Evolutionary conservation across 1,140 invertebrate genomes (phyloP), one percentile per base, ranked within the genome.

Genomic region (Drosophila pseudoobscura): DNA sequence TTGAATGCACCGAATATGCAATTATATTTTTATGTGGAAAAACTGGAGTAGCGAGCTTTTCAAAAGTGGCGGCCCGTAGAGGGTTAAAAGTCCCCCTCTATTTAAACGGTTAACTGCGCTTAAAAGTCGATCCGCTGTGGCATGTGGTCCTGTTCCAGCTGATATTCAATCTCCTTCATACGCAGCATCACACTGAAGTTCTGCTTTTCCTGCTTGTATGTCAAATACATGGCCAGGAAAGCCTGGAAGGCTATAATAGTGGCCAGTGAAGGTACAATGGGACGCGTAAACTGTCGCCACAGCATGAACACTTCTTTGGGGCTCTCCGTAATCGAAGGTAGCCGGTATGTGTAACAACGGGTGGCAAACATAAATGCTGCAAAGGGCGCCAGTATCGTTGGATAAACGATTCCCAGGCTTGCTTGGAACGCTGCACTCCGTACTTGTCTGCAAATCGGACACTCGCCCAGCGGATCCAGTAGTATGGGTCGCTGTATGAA

Each of bases 311-410:
- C 87, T 68, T 92, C 91, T 8, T 60, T 62, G 2, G 92, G 92
- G 52, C 87, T 88, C 35, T 92, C 85, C 3, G 83, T 91, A 29
- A 93, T 61, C 11, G 91, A 91, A 6, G 93, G 93, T 31, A 93
- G 44, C n/a, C 92, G 75, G 47, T 92, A 92, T 4, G 92, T 93
- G 31, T 78, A 90, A 75, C 92, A 92, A 41, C 91, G 78, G 29
- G 91, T 80, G 31, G 92, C 92, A 61, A 92, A 89, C 93, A 92
- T 90, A 50, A 92, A 91, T 45, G 90, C 80, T 9, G 92, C 84
- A 29, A 92, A 60, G 43, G 92, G 92, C 9, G 92, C 91, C 52
- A 93, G 59, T 20, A 92, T 61, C 6, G 85, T 63, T 6, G 92
- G 92, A 78, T 92, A 92, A 2, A 91, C 55, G n/a, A 85, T 72